phyloP scores from a whole-genome alignment of 2,888 invertebrate species.

The Lycocerus yunnanus region DNA sequence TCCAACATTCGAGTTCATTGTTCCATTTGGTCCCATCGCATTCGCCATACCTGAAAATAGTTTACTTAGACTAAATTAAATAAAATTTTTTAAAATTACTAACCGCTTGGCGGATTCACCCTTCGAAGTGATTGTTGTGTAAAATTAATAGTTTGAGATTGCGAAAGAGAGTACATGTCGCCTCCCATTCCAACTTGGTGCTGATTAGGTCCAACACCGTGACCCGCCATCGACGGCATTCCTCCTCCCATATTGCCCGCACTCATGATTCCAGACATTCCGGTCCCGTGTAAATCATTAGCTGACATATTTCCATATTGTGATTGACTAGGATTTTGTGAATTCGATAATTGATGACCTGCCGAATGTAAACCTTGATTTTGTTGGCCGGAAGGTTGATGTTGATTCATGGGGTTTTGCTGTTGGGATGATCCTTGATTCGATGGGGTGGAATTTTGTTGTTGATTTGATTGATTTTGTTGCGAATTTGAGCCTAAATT shows the following conservation, averaged over 20 bases:
- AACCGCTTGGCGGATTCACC: conserved; percentile 49
- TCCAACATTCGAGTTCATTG: conserved; percentile 19
- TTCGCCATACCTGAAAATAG: conserved; percentile 34
- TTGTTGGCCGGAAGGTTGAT: conserved; percentile 16
- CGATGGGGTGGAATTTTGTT: conserved; percentile 24
- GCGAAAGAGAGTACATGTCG: conserved; percentile 75
- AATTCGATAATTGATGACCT: conserved; percentile 20
- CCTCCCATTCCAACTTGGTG: conserved; percentile 53
- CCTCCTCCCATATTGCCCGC: conserved; percentile 20
- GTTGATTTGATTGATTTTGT: conserved; percentile 27
- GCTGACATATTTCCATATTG: conserved; percentile 25
- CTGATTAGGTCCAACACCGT: conserved; percentile 34
- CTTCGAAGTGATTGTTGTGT: conserved; percentile 72
- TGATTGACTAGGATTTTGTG: conserved; percentile 26
- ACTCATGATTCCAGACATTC: conserved; percentile 29
- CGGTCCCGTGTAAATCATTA: conserved; percentile 11
- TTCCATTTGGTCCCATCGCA: conserved; percentile 34
- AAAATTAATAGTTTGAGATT: conserved; percentile 86
- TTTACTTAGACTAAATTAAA: background rate
- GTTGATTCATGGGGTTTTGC: conserved; percentile 16
- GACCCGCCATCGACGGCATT: conserved; percentile 23
- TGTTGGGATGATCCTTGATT: conserved; percentile 26
- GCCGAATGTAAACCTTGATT: conserved; percentile 14
- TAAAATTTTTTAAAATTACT: conserved; percentile 5
- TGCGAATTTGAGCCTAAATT: conserved; percentile 32